Base-by-base conservation (phyloP, 2,888 invertebrate species). In the Heteropelma amictum region DNA sequence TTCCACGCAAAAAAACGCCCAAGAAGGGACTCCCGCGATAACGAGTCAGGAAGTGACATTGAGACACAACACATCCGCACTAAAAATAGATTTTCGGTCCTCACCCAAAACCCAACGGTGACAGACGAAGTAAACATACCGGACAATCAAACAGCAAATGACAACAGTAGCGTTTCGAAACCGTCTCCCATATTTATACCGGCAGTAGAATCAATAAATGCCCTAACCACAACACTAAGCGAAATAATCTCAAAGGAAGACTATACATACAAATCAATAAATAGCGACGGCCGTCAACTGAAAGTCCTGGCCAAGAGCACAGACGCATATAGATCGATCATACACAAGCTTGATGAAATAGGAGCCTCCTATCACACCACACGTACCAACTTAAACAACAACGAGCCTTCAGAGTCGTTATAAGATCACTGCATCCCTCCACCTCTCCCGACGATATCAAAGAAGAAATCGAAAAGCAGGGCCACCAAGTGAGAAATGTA, bases 401-500 rank as follows among this genome's bases (percentile, higher is more conserved):
- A 35, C 56, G 67, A 38, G 67, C 71, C 2, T 76, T 54, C 19
- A 47, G 61, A 76, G 72, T 61, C 0, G 71, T 75, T 1, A 45
- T 71, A 7, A 70, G 67, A 54, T 65, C 51, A 6, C 26, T 63
- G 17, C 64, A 64, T 33, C 51, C 63, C 23, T 49, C 68, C 8
- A 69, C 56, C 7, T 17, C 61, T 38, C 35, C 30, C 12, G 38
- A 72, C 26, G 71, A 73, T 12, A 60, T 80, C 3, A 73, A 77
- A 63, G 19, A 54, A 33, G 72, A 70, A 40, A 49, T 80, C 0
- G 30, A 74, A 61, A 53, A 51, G 23, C 42, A 42, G 8, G 69
- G 78, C 1, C 76, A 77, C 64, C 38, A 70, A 63, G 72, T 79
- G 17, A 54, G 69, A 2, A 76, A 78, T 23, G 49, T 80, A 12